Conservation (phyloP, 2,797 vertebrate genomes). For the Urocyon cinereoargenteus region DNA sequence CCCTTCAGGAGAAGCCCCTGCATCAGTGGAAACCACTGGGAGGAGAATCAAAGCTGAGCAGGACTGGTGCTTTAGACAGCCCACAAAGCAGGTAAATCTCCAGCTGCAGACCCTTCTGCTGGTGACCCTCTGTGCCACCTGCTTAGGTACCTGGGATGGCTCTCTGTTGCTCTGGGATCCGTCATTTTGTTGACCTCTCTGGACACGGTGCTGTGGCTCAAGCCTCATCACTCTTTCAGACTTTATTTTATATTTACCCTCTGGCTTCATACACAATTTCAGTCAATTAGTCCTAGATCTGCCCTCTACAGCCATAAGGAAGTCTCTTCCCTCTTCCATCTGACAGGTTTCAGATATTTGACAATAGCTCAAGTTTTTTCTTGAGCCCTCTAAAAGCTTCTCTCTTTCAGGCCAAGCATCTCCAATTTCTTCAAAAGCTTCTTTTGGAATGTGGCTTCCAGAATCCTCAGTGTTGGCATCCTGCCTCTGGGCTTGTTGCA, state of each 20-base stretch:
- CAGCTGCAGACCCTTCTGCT: neutral
- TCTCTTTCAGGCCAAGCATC: neutral
- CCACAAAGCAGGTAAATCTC: neutral
- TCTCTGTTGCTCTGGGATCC: neutral
- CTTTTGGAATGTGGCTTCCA: neutral
- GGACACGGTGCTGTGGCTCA: neutral
- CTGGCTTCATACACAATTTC: neutral
- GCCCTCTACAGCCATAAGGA: neutral
- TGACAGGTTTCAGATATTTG: conserved; percentile 24
- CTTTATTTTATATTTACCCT: neutral
- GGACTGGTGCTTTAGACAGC: neutral
- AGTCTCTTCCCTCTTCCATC: neutral
- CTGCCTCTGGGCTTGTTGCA: neutral
- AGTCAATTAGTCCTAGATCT: neutral
- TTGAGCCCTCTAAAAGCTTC: neutral
- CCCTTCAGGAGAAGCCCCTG: neutral
- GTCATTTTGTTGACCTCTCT: neutral
- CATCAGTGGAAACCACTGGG: neutral
- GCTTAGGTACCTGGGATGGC: neutral
- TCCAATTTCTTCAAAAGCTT: neutral
- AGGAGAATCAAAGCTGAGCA: neutral
- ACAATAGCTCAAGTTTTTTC: neutral
- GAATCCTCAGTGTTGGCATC: neutral
- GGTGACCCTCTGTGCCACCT: neutral
- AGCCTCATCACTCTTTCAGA: neutral